A percentile compares a stretch with the other conserved stretches of the same genome.
These are phyloP conservation scores for Heterodera carotae DNA, from an alignment of 1,140 invertebrate genomes.

Conservation along the genomic window DNA sequence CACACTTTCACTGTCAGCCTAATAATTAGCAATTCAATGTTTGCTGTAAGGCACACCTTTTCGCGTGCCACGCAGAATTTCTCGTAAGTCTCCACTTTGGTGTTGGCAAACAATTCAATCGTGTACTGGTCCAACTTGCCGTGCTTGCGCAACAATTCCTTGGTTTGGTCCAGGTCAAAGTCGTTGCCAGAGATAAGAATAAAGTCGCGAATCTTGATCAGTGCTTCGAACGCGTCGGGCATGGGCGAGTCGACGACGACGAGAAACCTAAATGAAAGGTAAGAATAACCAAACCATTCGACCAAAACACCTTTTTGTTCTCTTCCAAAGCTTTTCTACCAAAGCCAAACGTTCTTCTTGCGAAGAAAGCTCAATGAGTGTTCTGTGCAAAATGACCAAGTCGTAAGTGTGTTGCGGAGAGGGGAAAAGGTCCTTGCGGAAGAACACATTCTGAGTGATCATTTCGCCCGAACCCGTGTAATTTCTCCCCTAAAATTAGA, in stretches of 20 bases:
- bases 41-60: constrained; percentile 33
- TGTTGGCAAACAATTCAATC: constrained; percentile 42
- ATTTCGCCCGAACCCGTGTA: constrained; percentile 30
- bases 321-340: constrained; percentile 46
- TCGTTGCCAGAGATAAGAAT: constrained; percentile 45
- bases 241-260: constrained; percentile 54
- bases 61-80: constrained; percentile 51
- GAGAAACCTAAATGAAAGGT: constrained; percentile 41
- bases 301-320: constrained; percentile 55
- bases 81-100: constrained; percentile 43
- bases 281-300: neutral
- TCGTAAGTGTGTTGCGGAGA: constrained; percentile 53
- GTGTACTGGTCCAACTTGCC: constrained; percentile 41
- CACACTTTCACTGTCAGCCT: no score
- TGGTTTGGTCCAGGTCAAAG: constrained; percentile 35
- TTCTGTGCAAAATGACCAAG: constrained; percentile 53
- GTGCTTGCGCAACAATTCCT: constrained; percentile 32
- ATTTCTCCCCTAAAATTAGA: constrained; percentile 39
- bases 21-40: no score
- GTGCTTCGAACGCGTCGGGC: constrained; percentile 46
- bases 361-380: constrained; percentile 49
- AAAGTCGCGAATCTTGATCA: constrained; percentile 56
- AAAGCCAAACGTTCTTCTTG: constrained; percentile 47
- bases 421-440: constrained; percentile 45
- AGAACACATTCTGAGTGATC: constrained; percentile 49